A percentile compares a stretch with the other conserved stretches of the same genome.
These are phyloP conservation scores for Willisornis vidua DNA, from an alignment of 2,113 vertebrate genomes.

Conservation along the genomic window DNA sequence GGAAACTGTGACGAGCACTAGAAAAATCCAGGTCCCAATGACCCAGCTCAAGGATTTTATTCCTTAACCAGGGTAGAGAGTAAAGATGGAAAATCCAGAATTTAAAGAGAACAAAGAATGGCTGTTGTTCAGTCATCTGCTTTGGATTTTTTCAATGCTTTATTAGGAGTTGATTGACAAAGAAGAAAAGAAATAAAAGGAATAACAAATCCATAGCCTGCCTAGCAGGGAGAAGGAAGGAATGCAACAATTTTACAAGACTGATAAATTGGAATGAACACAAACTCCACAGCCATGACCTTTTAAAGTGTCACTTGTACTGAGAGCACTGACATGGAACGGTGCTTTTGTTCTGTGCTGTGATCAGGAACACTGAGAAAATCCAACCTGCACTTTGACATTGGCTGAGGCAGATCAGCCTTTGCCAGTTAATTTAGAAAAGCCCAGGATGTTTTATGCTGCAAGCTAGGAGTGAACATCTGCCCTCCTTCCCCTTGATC, in stretches of 20 bases:
- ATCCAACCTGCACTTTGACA: conserved; percentile 8
- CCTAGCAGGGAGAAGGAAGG: neutral
- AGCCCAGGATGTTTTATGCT: neutral
- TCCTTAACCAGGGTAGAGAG: neutral
- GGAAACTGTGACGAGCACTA: neutral
- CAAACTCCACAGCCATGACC: conserved; percentile 33
- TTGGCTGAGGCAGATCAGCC: neutral
- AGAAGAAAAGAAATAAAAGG: neutral
- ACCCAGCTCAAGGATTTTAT: neutral
- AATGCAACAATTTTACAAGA: conserved; percentile 18
- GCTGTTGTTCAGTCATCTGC: neutral
- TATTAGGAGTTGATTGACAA: neutral
- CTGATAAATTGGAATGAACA: conserved; percentile 8
- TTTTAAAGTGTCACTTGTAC: conserved; percentile 46
- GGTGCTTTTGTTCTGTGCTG: conserved; percentile 23
- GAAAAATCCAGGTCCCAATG: neutral
- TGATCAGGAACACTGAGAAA: conserved; percentile 27
- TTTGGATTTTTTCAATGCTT: neutral
- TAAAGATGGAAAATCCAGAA: neutral
- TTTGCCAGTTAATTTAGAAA: conserved; percentile 1
- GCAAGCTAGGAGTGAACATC: neutral
- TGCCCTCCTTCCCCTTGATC: neutral
- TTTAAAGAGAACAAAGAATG: neutral
- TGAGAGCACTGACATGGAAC: conserved; percentile 3
- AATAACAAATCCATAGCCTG: neutral